Evolutionary conservation across 2,113 vertebrate genomes (phyloP).

Genomic region (Lipotes vexillifer): DNA sequence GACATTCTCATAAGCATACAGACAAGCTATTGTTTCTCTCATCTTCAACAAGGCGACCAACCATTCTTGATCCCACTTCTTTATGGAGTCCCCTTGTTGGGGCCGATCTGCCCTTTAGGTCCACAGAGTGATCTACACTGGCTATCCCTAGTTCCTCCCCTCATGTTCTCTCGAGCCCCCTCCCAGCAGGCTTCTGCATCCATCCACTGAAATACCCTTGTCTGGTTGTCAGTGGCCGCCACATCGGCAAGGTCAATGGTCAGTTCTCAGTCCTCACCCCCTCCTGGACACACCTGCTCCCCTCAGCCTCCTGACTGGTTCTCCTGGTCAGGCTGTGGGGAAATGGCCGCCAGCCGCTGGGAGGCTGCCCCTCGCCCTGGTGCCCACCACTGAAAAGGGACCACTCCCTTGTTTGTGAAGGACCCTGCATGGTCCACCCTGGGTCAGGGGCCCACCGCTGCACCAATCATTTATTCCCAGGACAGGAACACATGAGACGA

Average conservation of each 20-base stretch:
- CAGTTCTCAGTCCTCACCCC: neutral
- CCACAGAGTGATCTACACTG: too few species aligned
- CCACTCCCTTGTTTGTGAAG: neutral
- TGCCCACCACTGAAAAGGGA: neutral
- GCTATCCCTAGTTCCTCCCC: neutral
- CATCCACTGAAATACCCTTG: neutral
- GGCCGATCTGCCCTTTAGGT: neutral
- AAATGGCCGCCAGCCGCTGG: neutral
- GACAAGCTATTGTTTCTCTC: neutral
- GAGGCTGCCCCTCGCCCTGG: neutral
- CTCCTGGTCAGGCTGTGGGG: neutral
- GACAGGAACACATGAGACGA: neutral
- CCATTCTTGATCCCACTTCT: neutral
- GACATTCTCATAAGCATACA: neutral
- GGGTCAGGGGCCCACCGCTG: neutral
- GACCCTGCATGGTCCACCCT: neutral
- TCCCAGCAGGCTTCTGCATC: neutral
- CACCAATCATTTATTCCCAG: neutral
- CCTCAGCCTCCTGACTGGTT: neutral
- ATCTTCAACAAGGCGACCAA: neutral
- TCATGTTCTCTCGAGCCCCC: neutral
- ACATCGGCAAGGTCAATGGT: neutral
- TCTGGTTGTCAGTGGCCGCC: too few species aligned
- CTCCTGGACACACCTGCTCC: neutral
- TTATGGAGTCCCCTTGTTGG: neutral